These are phyloP conservation scores for Thaleichthys pacificus DNA, from an alignment of 2,797 vertebrate species.

Conservation along the genomic window DNA sequence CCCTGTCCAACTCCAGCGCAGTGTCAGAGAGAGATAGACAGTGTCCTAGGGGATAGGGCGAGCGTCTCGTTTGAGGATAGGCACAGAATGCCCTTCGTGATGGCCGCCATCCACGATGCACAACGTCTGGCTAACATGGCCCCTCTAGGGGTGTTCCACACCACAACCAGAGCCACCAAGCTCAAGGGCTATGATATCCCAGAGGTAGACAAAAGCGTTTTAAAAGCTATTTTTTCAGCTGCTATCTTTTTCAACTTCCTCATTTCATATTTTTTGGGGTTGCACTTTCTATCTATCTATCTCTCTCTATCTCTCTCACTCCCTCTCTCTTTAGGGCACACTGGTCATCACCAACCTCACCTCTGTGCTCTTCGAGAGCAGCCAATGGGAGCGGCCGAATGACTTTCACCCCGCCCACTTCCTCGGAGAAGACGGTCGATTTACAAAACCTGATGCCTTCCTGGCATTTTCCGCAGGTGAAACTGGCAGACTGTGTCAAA, in stretches of 20 bases:
- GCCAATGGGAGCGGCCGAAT: slow-evolving; percentile 28
- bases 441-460: slow-evolving; percentile 46
- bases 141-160: slow-evolving; percentile 49
- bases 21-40: slow-evolving; percentile 47
- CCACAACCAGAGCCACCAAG: slow-evolving; percentile 41
- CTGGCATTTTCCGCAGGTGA: slow-evolving; percentile 41
- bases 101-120: slow-evolving; percentile 48
- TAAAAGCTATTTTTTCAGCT: slow-evolving; percentile 34
- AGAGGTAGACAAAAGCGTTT: slow-evolving; percentile 28
- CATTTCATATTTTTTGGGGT: neutral
- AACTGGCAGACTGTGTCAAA: neutral
- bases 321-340: slow-evolving; percentile 21
- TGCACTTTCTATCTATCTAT: neutral
- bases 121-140: slow-evolving; percentile 42
- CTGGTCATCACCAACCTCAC: slow-evolving; percentile 34
- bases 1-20: slow-evolving; percentile 13
- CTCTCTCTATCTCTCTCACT: neutral
- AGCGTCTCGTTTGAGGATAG: slow-evolving; percentile 29
- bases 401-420: slow-evolving; percentile 37
- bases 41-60: slow-evolving; percentile 28
- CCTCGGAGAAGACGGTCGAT: slow-evolving; percentile 30
- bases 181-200: slow-evolving; percentile 59
- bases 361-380: slow-evolving; percentile 33
- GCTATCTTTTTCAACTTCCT: neutral
- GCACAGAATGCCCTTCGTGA: slow-evolving; percentile 41